These are phyloP conservation scores for Pempheris klunzingeri DNA, from an alignment of 2,797 vertebrate species.

Conservation along the genomic window DNA sequence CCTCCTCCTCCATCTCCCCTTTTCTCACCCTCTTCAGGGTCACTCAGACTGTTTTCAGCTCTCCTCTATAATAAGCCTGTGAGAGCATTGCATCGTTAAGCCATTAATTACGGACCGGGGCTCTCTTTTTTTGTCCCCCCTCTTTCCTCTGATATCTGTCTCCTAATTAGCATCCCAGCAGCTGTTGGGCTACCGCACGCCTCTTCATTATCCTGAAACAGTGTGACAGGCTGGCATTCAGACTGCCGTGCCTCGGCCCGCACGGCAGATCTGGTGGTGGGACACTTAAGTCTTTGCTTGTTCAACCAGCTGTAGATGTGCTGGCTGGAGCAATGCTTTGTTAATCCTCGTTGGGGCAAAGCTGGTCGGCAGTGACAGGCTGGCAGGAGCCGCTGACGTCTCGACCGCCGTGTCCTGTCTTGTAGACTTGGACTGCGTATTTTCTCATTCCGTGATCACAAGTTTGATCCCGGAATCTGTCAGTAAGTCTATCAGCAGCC, in stretches of 20 bases:
- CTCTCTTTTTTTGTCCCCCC: background rate
- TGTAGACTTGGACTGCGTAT: slow-evolving; percentile 14
- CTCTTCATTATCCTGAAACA: slow-evolving; percentile 52
- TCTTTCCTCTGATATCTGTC: slow-evolving; percentile 47
- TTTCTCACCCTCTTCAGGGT: slow-evolving; percentile 30
- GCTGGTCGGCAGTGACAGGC: slow-evolving; percentile 8
- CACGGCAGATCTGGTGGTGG: background rate
- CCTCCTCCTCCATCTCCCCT: background rate
- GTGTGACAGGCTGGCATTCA: slow-evolving; percentile 48
- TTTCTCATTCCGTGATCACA: slow-evolving; percentile 9
- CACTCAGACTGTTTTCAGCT: slow-evolving; percentile 29
- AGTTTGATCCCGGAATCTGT: slow-evolving; percentile 27
- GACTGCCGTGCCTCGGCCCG: background rate
- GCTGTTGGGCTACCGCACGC: slow-evolving; percentile 62
- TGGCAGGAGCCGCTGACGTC: slow-evolving; percentile 17
- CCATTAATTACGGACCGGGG: slow-evolving; percentile 58
- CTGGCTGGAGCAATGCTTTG: background rate
- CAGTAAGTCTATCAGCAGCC: slow-evolving; percentile 32
- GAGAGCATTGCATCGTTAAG: slow-evolving; percentile 63
- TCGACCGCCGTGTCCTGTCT: background rate
- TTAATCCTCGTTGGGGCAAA: background rate
- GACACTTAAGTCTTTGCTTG: background rate
- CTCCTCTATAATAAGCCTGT: slow-evolving; percentile 56
- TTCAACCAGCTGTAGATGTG: slow-evolving; percentile 25
- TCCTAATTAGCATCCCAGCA: slow-evolving; percentile 64